Base-by-base conservation (phyloP, 2,888 invertebrate genomes). In the Pollenia angustigena region DNA sequence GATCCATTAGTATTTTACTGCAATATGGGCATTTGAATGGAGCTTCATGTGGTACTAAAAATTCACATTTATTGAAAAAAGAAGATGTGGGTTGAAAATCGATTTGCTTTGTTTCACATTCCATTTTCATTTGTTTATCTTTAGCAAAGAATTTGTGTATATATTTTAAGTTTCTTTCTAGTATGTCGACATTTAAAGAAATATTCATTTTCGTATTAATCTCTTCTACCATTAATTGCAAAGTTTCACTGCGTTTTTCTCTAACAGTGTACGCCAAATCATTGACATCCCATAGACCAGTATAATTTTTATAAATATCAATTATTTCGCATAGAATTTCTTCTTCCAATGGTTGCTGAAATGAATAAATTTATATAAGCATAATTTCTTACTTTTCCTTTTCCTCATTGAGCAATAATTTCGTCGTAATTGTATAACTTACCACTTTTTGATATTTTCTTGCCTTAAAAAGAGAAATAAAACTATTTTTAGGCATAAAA, bases 1-100 rank as follows among this genome's bases (percentile, higher is more conserved):
- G 85, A 10, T 87, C 83, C 56, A 87, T 86, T 50, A 89, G 74
- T 23, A 81, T 80, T 69, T 87, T 68, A n/a, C 87, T 87, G 71
- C 91, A 91, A 12, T 88, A 79, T 3, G 83, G 12, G 69, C 92
- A 92, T 72, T 89, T 88, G 10, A 91, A 92, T 84, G 92, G 92
- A 1, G 90, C 90, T 71, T 91, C 91, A 78, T 92, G 89, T 0
- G 88, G 87, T 71, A 90, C 88, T n/a, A 89, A 90, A 54, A 91
- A 88, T 0, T 90, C 88, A 23, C 91, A 91, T 54, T 87, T 87
- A 12, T 78, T 62, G 66, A 85, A 89, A 64, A 88, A 89, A 6
- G 74, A 69, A 87, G 69, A 91, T 4, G 89, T 85, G 16, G 91
- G 88, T 72, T 89, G 87, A 2, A 90, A 90, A 56, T 90, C 81